These are phyloP conservation scores for Iselma pallidipennis DNA, from an alignment of 2,888 invertebrate genomes.

Conservation along the genomic window DNA sequence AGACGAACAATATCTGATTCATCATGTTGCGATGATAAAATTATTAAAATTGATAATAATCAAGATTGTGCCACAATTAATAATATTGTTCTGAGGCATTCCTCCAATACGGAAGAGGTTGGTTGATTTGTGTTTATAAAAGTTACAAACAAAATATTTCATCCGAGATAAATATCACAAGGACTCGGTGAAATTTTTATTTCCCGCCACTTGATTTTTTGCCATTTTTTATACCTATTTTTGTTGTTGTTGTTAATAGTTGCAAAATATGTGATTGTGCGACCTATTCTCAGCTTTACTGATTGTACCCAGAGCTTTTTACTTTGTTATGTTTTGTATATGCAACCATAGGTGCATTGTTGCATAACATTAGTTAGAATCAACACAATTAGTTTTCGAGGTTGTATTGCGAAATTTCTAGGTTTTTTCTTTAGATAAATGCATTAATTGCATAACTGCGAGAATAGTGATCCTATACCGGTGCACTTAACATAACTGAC, in stretches of 20 bases:
- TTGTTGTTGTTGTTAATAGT: neutral
- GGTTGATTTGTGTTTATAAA: neutral
- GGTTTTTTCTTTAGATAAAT: neutral
- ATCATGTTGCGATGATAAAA: neutral
- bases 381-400: neutral
- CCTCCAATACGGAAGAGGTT: neutral
- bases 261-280: neutral
- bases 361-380: slow-evolving; percentile 12
- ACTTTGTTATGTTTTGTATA: neutral
- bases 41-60: neutral
- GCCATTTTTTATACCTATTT: neutral
- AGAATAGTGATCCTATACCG: slow-evolving; percentile 31
- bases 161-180: neutral
- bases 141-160: neutral
- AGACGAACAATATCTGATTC: slow-evolving; percentile 11
- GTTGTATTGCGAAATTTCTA: slow-evolving; percentile 4
- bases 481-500: slow-evolving; percentile 40
- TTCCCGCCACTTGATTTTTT: too few relatives aligned
- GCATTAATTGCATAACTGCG: slow-evolving; percentile 25
- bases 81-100: neutral
- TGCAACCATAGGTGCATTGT: slow-evolving; percentile 22
- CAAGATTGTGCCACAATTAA: neutral
- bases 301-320: neutral
- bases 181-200: neutral
- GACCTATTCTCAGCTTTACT: neutral